Evolutionary conservation across 1,140 invertebrate species (phyloP).

Genomic region (Chironomus striatipennis): DNA sequence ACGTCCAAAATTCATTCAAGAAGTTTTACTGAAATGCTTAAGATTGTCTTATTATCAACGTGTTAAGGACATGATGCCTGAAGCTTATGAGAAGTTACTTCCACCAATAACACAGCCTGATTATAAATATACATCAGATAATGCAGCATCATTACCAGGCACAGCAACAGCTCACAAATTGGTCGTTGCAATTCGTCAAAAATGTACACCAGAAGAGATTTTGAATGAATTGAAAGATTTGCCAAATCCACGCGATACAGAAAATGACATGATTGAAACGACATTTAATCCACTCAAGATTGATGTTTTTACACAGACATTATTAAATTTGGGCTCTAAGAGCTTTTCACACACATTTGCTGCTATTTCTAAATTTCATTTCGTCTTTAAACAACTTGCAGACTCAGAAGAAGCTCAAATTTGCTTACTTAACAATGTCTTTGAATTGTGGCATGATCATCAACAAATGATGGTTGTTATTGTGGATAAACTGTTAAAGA

Average conservation of each 20-base stretch:
- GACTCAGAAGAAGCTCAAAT: slow-evolving; percentile 95
- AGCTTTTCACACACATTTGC: slow-evolving; percentile 98
- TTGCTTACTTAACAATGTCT: slow-evolving; percentile 86
- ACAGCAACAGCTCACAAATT: slow-evolving; percentile 76
- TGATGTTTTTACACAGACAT: slow-evolving; percentile 91
- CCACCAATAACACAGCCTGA: slow-evolving; percentile 68
- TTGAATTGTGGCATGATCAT: slow-evolving; percentile 89
- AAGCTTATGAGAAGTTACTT: slow-evolving; percentile 72
- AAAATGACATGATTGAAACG: slow-evolving; percentile 50
- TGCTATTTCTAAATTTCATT: slow-evolving; percentile 93
- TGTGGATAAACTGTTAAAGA: slow-evolving; percentile 95
- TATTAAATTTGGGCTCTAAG: slow-evolving; percentile 89
- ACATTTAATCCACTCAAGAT: slow-evolving; percentile 87
- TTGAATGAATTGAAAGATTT: slow-evolving; percentile 78
- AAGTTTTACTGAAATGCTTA: slow-evolving; percentile 84
- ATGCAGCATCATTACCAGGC: slow-evolving; percentile 69
- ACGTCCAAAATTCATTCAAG: slow-evolving; percentile 90
- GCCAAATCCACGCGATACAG: slow-evolving; percentile 67
- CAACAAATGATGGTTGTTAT: slow-evolving; percentile 96
- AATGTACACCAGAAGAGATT: slow-evolving; percentile 84
- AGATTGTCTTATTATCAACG: slow-evolving; percentile 93
- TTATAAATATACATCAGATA: slow-evolving; percentile 75
- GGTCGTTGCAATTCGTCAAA: slow-evolving; percentile 74
- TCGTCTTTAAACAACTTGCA: slow-evolving; percentile 84
- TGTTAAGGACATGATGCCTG: slow-evolving; percentile 85